Conservation (phyloP, 2,113 vertebrate genomes). For the Ceratotherium simum region DNA sequence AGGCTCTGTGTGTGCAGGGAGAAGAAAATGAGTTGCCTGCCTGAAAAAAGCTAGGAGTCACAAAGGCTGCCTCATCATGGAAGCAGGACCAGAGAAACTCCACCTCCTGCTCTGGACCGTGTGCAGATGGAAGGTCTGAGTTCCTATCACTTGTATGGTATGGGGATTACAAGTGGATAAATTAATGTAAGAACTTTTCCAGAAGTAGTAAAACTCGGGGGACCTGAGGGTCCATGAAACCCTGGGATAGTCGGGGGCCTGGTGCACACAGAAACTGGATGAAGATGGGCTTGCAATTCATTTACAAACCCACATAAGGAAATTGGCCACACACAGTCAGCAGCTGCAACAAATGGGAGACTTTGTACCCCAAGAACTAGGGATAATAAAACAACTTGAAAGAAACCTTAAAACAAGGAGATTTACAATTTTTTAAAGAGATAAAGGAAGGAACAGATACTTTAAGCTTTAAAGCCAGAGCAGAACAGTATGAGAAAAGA, state of each 20-base stretch:
- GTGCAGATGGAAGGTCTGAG: not conserved
- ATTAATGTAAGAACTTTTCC: not conserved
- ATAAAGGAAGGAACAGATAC: not conserved
- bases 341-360: not conserved
- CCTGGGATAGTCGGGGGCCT: not conserved
- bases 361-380: not conserved
- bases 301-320: not conserved
- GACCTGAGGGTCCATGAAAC: not conserved
- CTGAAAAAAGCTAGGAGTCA: not conserved
- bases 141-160: not conserved
- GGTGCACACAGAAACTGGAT: not conserved
- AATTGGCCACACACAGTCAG: not conserved
- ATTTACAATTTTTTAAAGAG: not conserved
- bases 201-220: not conserved
- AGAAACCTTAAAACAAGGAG: not conserved
- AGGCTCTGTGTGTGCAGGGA: not conserved
- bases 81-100: not conserved
- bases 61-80: not conserved
- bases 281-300: not conserved
- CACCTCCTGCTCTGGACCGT: not conserved
- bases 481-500: not conserved
- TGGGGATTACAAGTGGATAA: not conserved
- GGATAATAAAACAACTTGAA: not conserved
- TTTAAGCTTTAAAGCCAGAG: not conserved
- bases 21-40: not conserved